phyloP scores from a whole-genome alignment of 2,113 vertebrate species.

The Isichthys henryi region DNA sequence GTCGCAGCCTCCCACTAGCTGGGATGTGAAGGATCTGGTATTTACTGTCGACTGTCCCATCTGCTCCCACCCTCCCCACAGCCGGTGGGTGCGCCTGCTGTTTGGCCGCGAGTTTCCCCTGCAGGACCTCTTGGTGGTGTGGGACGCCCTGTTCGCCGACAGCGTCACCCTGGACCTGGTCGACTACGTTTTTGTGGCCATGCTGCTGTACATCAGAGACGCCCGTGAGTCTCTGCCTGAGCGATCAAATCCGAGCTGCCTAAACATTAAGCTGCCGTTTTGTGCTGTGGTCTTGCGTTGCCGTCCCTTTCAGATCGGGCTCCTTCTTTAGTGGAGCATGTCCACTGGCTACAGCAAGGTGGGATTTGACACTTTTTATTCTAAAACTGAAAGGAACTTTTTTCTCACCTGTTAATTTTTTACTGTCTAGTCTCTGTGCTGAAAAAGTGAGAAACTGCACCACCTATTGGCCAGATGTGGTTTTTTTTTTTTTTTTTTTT shows the following conservation, averaged over 20 bases:
- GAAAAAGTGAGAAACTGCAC: conserved; percentile 3
- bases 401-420: neutral
- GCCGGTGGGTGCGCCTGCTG: conserved; percentile 89
- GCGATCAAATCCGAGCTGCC: neutral
- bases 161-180: conserved; percentile 87
- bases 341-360: neutral
- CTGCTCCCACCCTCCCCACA: conserved; percentile 39
- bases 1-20: neutral
- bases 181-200: conserved; percentile 94
- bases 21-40: neutral
- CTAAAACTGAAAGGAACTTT: neutral
- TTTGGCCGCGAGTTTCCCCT: conserved; percentile 93
- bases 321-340: conserved; percentile 56
- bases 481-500: neutral
- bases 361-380: neutral
- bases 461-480: conserved; percentile 18
- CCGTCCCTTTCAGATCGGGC: neutral
- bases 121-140: conserved; percentile 91
- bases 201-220: conserved; percentile 95
- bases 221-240: conserved; percentile 66
- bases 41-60: neutral
- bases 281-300: neutral
- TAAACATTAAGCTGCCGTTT: neutral
- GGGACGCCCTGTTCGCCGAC: conserved; percentile 94
- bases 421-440: neutral